Base-by-base conservation (phyloP, 1,140 invertebrate species). In the Dinothrombium tinctorium region DNA sequence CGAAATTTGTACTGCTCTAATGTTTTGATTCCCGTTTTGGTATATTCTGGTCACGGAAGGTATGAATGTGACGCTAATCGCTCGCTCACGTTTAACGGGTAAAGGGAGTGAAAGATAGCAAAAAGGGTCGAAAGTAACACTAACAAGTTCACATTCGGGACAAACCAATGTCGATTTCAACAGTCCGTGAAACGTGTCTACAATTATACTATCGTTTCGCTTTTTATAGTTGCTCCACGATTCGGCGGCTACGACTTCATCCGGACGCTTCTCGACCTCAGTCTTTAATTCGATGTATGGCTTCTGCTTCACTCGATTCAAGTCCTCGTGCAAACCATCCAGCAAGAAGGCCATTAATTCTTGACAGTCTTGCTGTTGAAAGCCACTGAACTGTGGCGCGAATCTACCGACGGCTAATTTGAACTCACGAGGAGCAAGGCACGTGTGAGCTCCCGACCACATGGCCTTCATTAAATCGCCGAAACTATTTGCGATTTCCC, bases 241-340 rank as follows among this genome's bases (percentile, higher is more conserved):
- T 54, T 72, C 66, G 24, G 52, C 51, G 0, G 70, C 69, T 2
- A 69, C 61, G 39, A 59, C 56, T 39, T 56, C 52, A 54, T 69
- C 67, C 17, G 59, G 54, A 38, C 63, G 46, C 12, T 59, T 58
- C 33, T 66, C 64, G 14, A 56, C 51, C 45, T 71, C 69, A 32
- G 59, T 45, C 41, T 55, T 65, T 11, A 62, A 50, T 53, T 71
- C 68, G 28, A 69, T 61, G 49, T 72, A 72, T 3, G 69, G 70
- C 52, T 73, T 72, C 15, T 42, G 23, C 43, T 67, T 61, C n/a
- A 73, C 66, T 41, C 69, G 51, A 52, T 73, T 72, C 22, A 73
- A 51, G 53, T 73, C 70, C 55, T 72, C 70, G 53, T 72, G 71
- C 2, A 72, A 53, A 6, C 68, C 67, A 53, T 73, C 69, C n/a